Conservation (phyloP, 2,888 invertebrate genomes). For the Drosophila nr. medialis region DNA sequence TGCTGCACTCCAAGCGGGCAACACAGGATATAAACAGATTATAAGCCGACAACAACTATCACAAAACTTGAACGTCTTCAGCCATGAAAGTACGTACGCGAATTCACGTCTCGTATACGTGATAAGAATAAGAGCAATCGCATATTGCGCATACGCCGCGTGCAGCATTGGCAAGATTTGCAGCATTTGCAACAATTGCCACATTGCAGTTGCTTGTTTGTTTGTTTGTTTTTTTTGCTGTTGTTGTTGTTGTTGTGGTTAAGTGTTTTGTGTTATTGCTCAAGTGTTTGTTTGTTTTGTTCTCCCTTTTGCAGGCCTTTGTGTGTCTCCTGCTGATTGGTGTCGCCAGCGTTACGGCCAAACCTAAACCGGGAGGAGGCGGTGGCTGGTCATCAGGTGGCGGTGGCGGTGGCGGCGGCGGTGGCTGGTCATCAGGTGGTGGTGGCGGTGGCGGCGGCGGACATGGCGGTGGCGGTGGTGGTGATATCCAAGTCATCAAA, state of each 20-base stretch:
- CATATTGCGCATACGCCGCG: constrained; percentile 35
- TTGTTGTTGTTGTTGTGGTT: constrained; percentile 4
- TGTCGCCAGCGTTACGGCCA: constrained; percentile 80
- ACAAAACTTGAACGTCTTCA: constrained; percentile 7
- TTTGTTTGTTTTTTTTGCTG: not conserved
- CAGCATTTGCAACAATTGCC: not conserved
- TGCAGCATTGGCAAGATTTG: not conserved
- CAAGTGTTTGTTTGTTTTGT: not conserved
- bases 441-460: constrained; percentile 62
- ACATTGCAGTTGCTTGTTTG: no score
- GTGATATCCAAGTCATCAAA: constrained; percentile 58
- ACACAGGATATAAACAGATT: constrained; percentile 14
- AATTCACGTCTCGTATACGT: constrained; percentile 29
- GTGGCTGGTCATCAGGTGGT: constrained; percentile 57
- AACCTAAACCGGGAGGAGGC: constrained; percentile 78
- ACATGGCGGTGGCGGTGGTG: constrained; percentile 66
- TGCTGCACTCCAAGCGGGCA: constrained; percentile 43
- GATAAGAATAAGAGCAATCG: constrained; percentile 18
- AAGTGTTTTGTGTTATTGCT: not conserved
- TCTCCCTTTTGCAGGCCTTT: constrained; percentile 70
- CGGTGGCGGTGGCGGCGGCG: constrained; percentile 70
- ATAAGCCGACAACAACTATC: constrained; percentile 4
- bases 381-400: constrained; percentile 72
- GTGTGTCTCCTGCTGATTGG: constrained; percentile 82
- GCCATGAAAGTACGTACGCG: constrained; percentile 29